Evolutionary conservation across 1,140 invertebrate genomes (phyloP), one percentile per base, ranked within the genome.

Genomic region (Propsilocerus akamusi): DNA sequence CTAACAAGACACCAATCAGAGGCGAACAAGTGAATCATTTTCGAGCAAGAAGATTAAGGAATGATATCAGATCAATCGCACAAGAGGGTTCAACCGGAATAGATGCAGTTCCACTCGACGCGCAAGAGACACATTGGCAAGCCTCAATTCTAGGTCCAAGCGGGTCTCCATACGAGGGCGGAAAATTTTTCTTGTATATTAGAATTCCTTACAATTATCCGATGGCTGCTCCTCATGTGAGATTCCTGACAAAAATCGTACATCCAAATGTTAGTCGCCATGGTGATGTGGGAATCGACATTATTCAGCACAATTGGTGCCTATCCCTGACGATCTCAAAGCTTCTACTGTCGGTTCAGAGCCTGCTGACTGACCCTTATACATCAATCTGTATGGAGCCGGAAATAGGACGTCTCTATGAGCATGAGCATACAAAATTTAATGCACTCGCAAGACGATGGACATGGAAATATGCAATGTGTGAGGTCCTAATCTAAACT

Each of bases 271-370:
- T 97, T 25, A 93, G 88, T 23, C 75, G 91, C 10, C 91, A 96
- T 63, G 92, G 91, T n/a, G 90, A 95, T 68, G 88, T 95, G 52
- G 91, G 91, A 26, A 86, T 95, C 52, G 92, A 95, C 68, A 93
- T 87, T 11, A 90, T 96, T 59, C 86, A 91, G 60, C 86, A 94
- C 65, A 95, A 95, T 68, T 96, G 92, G 92, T 92, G 87, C 26
- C 68, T 95, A 48, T 90, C 90, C 10, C 68, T 96, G 23, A 94
- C 91, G 11, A 84, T 95, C 60, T 83, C 86, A 34, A 95, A 96
- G 62, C 78, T 91, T 37, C 74, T 92, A 49, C 80, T 91, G 46
- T 90, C 86, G 50, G 81, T 92, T 49, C 91, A 95, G 72, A 92
- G 88, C 57, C 70, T 95, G 28, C 72, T 96, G 17, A 96, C 91